These are phyloP conservation scores for Epiblema foenella DNA, from an alignment of 2,888 invertebrate species.

Conservation along the genomic window DNA sequence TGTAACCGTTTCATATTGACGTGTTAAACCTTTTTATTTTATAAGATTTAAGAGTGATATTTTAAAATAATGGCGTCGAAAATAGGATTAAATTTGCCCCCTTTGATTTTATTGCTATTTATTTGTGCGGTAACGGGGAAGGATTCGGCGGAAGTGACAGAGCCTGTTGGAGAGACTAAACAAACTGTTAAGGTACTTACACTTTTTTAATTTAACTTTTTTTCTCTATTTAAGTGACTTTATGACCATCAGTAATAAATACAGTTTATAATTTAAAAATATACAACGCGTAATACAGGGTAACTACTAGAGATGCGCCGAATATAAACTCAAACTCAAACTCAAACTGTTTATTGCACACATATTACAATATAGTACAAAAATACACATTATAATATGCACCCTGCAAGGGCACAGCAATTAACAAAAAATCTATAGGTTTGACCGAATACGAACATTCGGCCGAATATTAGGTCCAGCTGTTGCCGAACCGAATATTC, in stretches of 20 bases:
- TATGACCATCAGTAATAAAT: neutral
- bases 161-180: constrained; percentile 22
- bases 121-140: constrained; percentile 38
- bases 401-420: no score
- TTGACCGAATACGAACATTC: no score
- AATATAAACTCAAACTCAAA: no score
- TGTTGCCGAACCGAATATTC: no score
- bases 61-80: constrained; percentile 26
- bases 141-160: constrained; percentile 31
- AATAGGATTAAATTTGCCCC: constrained; percentile 14
- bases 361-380: no score
- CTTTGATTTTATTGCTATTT: constrained; percentile 34
- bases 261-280: neutral
- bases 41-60: neutral
- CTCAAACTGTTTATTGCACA: no score
- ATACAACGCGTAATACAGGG: no score
- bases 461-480: no score
- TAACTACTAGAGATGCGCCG: no score
- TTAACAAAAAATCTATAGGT: no score
- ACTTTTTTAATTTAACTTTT: neutral
- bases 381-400: no score
- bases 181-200: constrained; percentile 27
- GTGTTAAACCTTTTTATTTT: neutral
- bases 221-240: no score
- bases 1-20: neutral